Conservation (phyloP, 2,797 vertebrate species). For the Oreonectes daqikongensis region DNA sequence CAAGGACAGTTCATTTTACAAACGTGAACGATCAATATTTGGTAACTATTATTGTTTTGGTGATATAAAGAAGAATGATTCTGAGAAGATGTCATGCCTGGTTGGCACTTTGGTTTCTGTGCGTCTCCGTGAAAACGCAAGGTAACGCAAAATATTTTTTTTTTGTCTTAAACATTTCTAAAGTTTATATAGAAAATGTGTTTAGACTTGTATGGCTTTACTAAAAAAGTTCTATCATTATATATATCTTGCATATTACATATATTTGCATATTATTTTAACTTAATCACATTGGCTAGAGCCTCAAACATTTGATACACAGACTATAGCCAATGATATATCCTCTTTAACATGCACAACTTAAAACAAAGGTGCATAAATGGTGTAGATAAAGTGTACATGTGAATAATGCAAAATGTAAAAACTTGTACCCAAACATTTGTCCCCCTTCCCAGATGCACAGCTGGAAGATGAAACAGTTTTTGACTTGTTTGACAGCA, state of each 20-base stretch:
- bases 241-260: too few species aligned
- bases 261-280: too few species aligned
- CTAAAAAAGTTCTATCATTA: too few species aligned
- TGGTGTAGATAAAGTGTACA: not conserved
- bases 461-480: constrained; percentile 81
- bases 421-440: not conserved
- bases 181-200: too few species aligned
- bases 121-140: constrained; percentile 75
- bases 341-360: not conserved
- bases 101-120: constrained; percentile 76
- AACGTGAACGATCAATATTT: constrained; percentile 5
- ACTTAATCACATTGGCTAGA: not conserved
- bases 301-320: not conserved
- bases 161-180: not conserved
- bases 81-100: constrained; percentile 77
- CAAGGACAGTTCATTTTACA: not conserved
- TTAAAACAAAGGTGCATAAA: not conserved
- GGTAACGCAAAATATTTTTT: constrained; percentile 73
- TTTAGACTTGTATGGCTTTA: too few species aligned
- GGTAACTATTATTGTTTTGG: constrained; percentile 11
- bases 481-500: constrained; percentile 93
- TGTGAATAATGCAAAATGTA: not conserved
- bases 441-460: constrained; percentile 73
- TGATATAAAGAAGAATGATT: constrained; percentile 80
- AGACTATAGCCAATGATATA: not conserved